Base-by-base conservation (phyloP, 2,888 invertebrate genomes). In the Eupeodes luniger region DNA sequence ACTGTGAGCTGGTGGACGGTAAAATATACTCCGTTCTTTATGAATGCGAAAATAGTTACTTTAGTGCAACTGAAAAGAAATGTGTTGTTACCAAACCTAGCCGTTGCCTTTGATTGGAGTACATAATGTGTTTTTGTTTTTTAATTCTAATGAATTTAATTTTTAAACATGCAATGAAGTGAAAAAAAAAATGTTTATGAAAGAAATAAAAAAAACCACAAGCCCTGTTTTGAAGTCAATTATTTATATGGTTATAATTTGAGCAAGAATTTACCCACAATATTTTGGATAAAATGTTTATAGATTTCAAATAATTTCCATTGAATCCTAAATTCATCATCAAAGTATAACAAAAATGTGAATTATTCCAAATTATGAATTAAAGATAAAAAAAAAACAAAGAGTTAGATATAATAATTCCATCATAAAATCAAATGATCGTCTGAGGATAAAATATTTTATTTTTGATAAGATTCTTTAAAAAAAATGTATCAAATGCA, bases 71-170 rank as follows among this genome's bases (percentile, higher is more conserved):
- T 1, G n/a, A 59, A 0, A 40, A 12, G 6, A 59, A 67, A 14
- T 81, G 81, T 5, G 40, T 55, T 19, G 2, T 27, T 19, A 44
- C 49, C n/a, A 67, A 72, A 27, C 74, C 74, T 40, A 40, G 40
- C 5, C 5, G 6, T 7, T 40, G 40, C 40, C 19, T 19, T 19
- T 19, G 19, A 19, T 19, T 19, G 0, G 19, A 19, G 19, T 19
- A 19, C 19, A 19, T 19, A 19, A 19, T 1, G 19, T 19, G 19
- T 19, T 19, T 19, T 19, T 19, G 19, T 19, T 19, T 27, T 27
- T 27, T 27, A 27, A 27, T 2, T 27, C 3, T 27, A 27, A 27
- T 27, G 27, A 27, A 27, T 27, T 27, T 27, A 27, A 27, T 27
- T 27, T 27, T 27, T 27, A 3, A 27, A 27, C 3, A 27, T 27